Base-by-base conservation (phyloP, 2,797 vertebrate species). In the Champsocephalus gunnari region DNA sequence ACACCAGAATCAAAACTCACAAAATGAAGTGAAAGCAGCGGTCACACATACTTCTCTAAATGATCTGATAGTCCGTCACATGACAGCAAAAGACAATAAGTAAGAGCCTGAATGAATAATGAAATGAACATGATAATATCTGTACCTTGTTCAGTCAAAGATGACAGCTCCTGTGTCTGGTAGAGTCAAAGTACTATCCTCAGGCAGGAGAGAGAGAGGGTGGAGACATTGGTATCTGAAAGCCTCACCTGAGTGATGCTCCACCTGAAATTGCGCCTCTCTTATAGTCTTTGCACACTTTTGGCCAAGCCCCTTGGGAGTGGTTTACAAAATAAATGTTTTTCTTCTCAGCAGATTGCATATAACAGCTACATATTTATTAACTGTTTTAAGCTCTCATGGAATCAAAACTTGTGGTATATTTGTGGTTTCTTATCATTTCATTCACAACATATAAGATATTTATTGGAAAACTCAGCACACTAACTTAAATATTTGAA, bases 161-260 rank as follows among this genome's bases (percentile, higher is more conserved):
- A 28, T 28, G 24, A 28, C 24, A 28, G 24, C 24, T 28, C 24
- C 24, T 28, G 24, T 28, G 24, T 28, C 24, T 28, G 24, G 55
- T 54, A 3, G 59, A 58, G 45, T 38, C 60, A 60, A 61, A 62
- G 69, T 69, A 61, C 34, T 87, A 74, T 84, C 79, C 85, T 84
- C 67, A 80, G 69, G 71, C 61, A 59, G 50, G 11, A 34, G 8
- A 38, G 34, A 38, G 34, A 38, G 56, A 82, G 41, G 66, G 72
- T 16, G 65, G 53, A 75, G 73, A 50, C n/a, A 71, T 71, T 47
- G 80, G 64, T 78, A 58, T 44, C n/a, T 38, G 19, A 80, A 74
- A 0, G 47, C 57, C 57, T 75, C 85, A 92, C 92, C 93, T 92
- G 83, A 78, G 19, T 77, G 81, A 89, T 86, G 72, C 69, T 70